Evolutionary conservation across 2,113 vertebrate genomes (phyloP).

Genomic region (Campylorhamphus procurvoides): DNA sequence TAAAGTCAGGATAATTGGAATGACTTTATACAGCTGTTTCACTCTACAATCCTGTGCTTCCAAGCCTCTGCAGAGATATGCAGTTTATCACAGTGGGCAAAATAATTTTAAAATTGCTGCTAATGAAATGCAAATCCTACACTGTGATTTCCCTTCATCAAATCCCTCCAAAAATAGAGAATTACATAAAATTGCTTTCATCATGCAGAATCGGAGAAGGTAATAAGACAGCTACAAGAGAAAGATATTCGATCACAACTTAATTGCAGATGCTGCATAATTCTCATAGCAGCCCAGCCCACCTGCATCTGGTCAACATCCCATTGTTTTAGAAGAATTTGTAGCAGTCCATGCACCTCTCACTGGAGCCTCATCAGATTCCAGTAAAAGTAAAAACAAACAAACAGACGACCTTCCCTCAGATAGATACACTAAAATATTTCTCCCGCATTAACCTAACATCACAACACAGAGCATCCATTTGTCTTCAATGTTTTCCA

Average conservation of each 20-base stretch:
- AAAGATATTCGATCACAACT: not conserved
- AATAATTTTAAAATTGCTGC: not conserved
- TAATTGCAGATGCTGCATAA: not conserved
- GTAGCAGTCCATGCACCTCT: not conserved
- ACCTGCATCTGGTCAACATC: not conserved
- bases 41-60: not conserved
- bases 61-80: not conserved
- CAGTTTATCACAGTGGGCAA: not conserved
- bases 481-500: not conserved
- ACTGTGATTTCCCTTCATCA: not conserved
- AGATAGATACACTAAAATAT: not conserved
- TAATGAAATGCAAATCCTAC: not conserved
- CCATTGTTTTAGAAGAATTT: not conserved
- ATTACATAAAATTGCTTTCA: not conserved
- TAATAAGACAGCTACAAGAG: not conserved
- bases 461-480: not conserved
- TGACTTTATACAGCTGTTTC: not conserved
- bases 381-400: not conserved
- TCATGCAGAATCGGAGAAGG: not conserved
- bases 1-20: not conserved
- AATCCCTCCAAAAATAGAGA: not conserved
- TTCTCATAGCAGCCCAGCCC: not conserved
- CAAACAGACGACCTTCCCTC: not conserved
- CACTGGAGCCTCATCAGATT: not conserved
- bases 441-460: not conserved